phyloP scores from a whole-genome alignment of 2,797 vertebrate species.

The Protosalanx chinensis region DNA sequence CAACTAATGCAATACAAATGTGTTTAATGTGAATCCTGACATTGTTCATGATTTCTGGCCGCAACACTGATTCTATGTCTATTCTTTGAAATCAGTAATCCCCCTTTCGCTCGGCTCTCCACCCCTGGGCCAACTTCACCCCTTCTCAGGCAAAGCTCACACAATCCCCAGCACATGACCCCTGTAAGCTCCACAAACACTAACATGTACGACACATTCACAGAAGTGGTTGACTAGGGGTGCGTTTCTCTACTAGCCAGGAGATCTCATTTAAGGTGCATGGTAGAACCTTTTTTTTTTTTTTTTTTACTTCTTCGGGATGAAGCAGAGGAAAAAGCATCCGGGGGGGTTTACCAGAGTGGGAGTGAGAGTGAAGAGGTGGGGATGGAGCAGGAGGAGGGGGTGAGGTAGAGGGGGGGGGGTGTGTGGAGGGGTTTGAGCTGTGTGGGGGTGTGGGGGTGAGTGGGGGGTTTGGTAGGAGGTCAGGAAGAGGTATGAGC shows the following conservation, averaged over 20 bases:
- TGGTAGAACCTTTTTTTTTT: background rate
- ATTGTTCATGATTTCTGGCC: background rate
- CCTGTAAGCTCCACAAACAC: constrained; percentile 63
- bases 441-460: no score
- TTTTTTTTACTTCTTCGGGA: background rate
- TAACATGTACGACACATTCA: constrained; percentile 44
- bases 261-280: background rate
- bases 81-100: constrained; percentile 25
- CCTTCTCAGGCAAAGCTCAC: constrained; percentile 66
- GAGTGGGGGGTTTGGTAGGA: constrained; percentile 26
- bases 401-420: background rate
- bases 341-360: constrained; percentile 11
- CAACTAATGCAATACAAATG: background rate
- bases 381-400: constrained; percentile 12
- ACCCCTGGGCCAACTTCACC: constrained; percentile 46
- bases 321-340: background rate
- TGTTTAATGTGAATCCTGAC: background rate
- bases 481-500: constrained; percentile 44
- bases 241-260: constrained; percentile 13
- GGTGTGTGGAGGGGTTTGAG: constrained; percentile 6
- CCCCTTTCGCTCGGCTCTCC: constrained; percentile 30
- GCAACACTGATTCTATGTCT: background rate
- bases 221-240: constrained; percentile 20
- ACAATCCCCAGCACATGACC: constrained; percentile 76
- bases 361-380: constrained; percentile 19